Evolutionary conservation across 2,797 vertebrate species (phyloP).

Genomic region (Danio aesculapii): DNA sequence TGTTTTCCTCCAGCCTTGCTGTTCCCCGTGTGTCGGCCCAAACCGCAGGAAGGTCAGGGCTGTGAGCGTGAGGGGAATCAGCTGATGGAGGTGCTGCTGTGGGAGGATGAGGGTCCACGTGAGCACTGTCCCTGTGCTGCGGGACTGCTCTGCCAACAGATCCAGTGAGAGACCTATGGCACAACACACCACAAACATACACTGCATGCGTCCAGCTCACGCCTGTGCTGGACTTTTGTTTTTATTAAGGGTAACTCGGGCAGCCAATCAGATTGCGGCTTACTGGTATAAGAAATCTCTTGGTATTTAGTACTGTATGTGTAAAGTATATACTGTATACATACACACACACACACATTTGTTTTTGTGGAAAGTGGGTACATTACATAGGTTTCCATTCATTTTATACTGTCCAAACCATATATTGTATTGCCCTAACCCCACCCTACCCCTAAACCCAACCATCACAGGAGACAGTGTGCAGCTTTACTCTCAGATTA

Average conservation of each 20-base stretch:
- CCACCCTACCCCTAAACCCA: too few species aligned
- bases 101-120: conserved; percentile 88
- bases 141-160: conserved; percentile 82
- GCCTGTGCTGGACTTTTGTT: neutral
- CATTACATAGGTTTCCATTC: too few species aligned
- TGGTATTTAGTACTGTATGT: neutral
- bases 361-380: too few species aligned
- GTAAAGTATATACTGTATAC: too few species aligned
- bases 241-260: neutral
- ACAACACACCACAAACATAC: conserved; percentile 5
- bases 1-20: conserved; percentile 82
- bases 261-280: neutral
- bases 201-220: neutral
- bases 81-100: conserved; percentile 89
- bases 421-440: too few species aligned
- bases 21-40: conserved; percentile 90
- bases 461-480: too few species aligned
- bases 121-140: conserved; percentile 88
- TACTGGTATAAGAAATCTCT: neutral
- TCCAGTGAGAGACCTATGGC: conserved; percentile 80
- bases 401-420: too few species aligned
- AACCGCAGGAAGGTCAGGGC: conserved; percentile 81
- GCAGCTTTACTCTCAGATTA: too few species aligned
- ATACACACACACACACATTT: too few species aligned
- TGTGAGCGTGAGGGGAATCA: conserved; percentile 85